phyloP scores from a whole-genome alignment of 2,797 vertebrate species.

The Chrysocyon brachyurus region DNA sequence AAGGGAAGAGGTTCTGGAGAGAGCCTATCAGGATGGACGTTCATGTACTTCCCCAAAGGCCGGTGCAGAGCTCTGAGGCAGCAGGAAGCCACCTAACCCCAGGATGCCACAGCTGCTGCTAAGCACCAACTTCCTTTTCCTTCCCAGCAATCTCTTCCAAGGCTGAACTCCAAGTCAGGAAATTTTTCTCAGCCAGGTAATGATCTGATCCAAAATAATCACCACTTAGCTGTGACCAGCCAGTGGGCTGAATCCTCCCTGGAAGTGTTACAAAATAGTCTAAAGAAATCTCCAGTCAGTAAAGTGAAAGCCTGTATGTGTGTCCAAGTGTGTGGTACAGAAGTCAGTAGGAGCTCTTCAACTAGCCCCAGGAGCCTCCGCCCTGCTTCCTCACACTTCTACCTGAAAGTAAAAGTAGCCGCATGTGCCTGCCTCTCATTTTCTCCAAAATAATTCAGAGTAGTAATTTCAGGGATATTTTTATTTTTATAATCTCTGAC shows the following conservation, averaged over 20 bases:
- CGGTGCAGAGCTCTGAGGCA: background rate
- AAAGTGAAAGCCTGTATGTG: fast-evolving
- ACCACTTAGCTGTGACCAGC: background rate
- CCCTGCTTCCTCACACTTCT: background rate
- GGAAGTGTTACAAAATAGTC: background rate
- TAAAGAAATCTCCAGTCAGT: background rate
- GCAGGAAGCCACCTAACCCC: background rate
- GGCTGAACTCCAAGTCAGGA: background rate
- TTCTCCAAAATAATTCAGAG: background rate
- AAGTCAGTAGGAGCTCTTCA: background rate
- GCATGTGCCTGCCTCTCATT: background rate
- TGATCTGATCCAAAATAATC: background rate
- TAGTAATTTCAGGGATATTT: background rate
- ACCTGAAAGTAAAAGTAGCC: background rate
- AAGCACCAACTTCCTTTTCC: background rate
- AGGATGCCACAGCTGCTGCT: background rate
- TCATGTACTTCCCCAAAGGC: background rate
- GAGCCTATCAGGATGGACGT: background rate
- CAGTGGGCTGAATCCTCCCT: background rate
- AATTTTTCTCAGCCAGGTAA: background rate
- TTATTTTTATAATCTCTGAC: background rate
- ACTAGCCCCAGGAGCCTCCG: background rate
- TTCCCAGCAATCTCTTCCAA: background rate
- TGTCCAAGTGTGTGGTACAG: background rate
- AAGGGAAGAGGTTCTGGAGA: background rate